Evolutionary conservation across 2,797 vertebrate genomes (phyloP), one percentile per base, ranked within the genome.

Genomic region (Merluccius polli): DNA sequence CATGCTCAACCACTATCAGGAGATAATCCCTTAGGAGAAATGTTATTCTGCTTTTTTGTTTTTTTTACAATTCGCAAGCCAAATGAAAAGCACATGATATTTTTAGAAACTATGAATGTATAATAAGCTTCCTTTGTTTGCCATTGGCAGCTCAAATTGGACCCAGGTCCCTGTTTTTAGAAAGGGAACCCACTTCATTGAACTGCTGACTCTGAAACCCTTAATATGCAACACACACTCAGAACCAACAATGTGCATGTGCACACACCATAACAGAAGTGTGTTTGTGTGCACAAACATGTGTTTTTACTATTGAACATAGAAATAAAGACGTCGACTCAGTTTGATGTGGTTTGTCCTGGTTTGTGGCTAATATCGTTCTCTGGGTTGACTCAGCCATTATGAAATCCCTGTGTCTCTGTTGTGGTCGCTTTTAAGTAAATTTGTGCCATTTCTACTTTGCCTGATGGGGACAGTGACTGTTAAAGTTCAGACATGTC

Each of bases 321-420:
- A 21, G 24, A 48, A 21, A 52, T 4, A 8, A 12, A 30, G 44
- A 73, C 38, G 16, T 7, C 0, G 41, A 21, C 38, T 32, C 27
- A 1, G 27, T 52, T 73, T 73, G 41, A 52, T 73, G 72, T 73
- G 72, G 72, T 73, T 73, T 73, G 29, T 73, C 72, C 21, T 12
- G 72, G 67, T 73, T 70, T 70, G 41, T 29, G 38, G 38, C 44
- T 41, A 38, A 32, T 76, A 65, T 73, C 11, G 30, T 65, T 65
- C 38, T 8, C 59, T 16, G 27, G 29, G 29, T 32, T 29, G 48
- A 71, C 73, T 48, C 8, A 0, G 10, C 30, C 31, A 29, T 44
- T n/a, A 15, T 38, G 12, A 74, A 67, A 32, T 44, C 6, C 38
- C 29, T 48, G 30, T 31, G 3, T 15, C 35, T 30, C 72, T 73